Evolutionary conservation across 2,797 vertebrate species (phyloP), one percentile per base, ranked within the genome.

Genomic region (Darevskia mixta): DNA sequence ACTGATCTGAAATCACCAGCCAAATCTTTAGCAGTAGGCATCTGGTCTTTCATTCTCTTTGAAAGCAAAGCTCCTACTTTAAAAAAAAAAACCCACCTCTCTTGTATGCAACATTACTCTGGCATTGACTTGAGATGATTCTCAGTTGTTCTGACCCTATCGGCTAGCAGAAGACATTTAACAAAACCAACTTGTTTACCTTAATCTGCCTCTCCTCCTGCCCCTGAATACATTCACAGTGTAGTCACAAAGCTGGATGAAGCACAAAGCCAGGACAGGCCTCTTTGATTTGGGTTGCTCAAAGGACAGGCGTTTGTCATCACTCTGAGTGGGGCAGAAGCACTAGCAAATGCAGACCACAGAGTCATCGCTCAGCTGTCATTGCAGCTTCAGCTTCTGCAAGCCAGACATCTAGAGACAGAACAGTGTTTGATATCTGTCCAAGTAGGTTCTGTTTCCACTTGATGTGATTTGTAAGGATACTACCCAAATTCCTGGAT

Each of bases 231-330:
- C 49, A 55, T 88, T 80, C 80, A 81, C 32, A 55, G 18, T 88
- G 49, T 43, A 80, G 82, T 66, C 58, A 80, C 72, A 77, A 72
- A 88, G 66, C 17, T 80, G 58, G 58, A 75, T 17, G 38, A 13
- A 89, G 10, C 45, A 67, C 78, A 89, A 81, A 81, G 78, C n/a
- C 77, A 76, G n/a, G 18, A 55, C 25, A 81, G 20, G n/a, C 4
- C 25, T 43, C 88, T 85, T 89, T 85, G 83, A 89, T 89, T 89
- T 85, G 41, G n/a, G 78, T 85, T 89, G 58, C 41, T 89, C 83
- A 89, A 85, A 85, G 83, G 79, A 66, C 71, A 55, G 61, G 32
- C 83, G 41, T 85, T 85, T 89, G 83, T 85, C 71, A 81, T 85
- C 78, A 71, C 32, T 81, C 35, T 49, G 79, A 89, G 88, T 89